Evolutionary conservation across 2,888 invertebrate genomes (phyloP).

Genomic region (Loripinus fragilis): DNA sequence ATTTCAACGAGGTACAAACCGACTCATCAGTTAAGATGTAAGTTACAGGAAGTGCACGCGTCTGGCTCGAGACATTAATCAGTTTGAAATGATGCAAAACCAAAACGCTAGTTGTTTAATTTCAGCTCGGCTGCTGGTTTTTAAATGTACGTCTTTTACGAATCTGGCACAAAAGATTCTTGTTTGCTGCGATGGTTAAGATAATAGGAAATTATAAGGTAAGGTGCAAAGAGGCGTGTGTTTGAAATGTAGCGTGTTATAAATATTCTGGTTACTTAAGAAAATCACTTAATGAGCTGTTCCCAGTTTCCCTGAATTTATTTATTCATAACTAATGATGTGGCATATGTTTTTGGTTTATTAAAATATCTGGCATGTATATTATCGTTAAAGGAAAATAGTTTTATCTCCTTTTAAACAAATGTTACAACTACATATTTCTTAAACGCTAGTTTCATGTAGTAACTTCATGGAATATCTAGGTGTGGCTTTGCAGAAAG

Average conservation of each 20-base stretch:
- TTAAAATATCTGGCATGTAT: too few relatives aligned
- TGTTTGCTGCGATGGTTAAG: neutral
- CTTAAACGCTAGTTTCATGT: too few relatives aligned
- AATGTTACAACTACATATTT: too few relatives aligned
- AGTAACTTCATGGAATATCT: too few relatives aligned
- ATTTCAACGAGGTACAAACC: too few relatives aligned
- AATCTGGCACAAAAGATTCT: neutral
- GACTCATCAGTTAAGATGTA: neutral
- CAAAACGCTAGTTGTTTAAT: slow-evolving; percentile 41
- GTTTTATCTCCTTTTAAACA: too few relatives aligned
- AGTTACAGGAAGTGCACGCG: slow-evolving; percentile 56
- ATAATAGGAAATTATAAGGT: slow-evolving; percentile 18
- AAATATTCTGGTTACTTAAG: slow-evolving; percentile 17
- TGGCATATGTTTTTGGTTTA: neutral
- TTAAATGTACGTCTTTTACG: neutral
- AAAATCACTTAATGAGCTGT: neutral
- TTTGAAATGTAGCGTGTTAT: slow-evolving; percentile 18
- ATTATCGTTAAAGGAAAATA: too few relatives aligned
- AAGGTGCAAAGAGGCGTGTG: slow-evolving; percentile 15
- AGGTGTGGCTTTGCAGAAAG: too few relatives aligned
- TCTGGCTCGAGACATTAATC: slow-evolving; percentile 60
- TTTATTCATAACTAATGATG: slow-evolving; percentile 15
- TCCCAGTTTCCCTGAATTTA: slow-evolving; percentile 9
- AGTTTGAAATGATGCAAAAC: slow-evolving; percentile 43
- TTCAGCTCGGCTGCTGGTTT: slow-evolving; percentile 1